Percentiles rank a stretch among this genome's conserved stretches.
phyloP scores from a whole-genome alignment of 2,888 invertebrate species.

The Drosophila infuscata region DNA sequence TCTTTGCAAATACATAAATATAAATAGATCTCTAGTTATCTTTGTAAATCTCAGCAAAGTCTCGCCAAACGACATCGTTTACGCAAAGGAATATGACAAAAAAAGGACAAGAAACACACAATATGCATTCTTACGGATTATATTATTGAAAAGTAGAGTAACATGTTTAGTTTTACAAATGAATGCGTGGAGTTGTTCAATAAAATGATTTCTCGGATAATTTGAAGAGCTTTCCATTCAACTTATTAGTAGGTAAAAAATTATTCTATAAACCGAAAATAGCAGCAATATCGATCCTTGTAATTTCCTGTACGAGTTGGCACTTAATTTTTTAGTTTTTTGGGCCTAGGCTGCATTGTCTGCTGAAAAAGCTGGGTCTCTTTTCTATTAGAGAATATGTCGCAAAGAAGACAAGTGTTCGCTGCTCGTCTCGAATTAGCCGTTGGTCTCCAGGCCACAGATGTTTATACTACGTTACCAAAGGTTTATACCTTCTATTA shows the following conservation, averaged over 20 bases:
- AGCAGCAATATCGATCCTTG: no score
- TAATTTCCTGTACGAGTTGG: no score
- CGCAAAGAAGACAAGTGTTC: no score
- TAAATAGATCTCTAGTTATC: slow-evolving; percentile 52
- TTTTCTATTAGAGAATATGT: no score
- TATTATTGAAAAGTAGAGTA: not conserved
- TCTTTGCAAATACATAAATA: slow-evolving; percentile 32
- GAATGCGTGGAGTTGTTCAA: not conserved
- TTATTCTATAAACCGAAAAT: no score
- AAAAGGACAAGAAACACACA: not conserved
- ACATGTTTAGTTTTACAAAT: not conserved
- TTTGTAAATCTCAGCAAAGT: slow-evolving; percentile 9
- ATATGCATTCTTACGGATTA: not conserved
- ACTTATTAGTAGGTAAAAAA: not conserved
- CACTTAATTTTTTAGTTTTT: no score
- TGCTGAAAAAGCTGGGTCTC: no score
- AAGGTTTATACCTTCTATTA: no score
- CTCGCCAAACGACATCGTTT: not conserved
- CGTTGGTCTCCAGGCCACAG: no score
- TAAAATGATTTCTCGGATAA: not conserved
- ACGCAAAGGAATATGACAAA: not conserved
- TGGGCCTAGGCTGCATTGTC: no score
- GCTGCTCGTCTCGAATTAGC: no score
- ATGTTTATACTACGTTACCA: no score
- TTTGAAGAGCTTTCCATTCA: not conserved